Percentiles rank a stretch among this genome's conserved stretches.
phyloP scores from a whole-genome alignment of 2,888 invertebrate genomes.

The Polietes domitor region DNA sequence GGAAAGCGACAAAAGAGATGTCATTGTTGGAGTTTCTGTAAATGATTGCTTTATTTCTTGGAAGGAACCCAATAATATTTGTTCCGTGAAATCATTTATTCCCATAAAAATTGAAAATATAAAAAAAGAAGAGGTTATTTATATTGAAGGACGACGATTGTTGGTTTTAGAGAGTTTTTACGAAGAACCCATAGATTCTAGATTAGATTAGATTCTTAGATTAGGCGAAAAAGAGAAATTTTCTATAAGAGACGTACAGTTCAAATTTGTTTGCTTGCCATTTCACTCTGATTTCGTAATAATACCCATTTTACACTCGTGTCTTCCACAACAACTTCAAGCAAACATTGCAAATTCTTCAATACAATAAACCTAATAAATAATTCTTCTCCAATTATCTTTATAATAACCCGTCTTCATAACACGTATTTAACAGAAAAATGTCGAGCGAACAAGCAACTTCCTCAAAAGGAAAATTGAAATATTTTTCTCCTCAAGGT shows the following conservation, averaged over 20 bases:
- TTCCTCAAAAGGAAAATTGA: not conserved
- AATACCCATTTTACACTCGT: slow-evolving; percentile 36
- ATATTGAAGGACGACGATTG: slow-evolving; percentile 30
- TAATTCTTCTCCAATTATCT: slow-evolving; percentile 13
- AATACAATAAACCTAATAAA: slow-evolving; percentile 8
- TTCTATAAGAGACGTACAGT: slow-evolving; percentile 32
- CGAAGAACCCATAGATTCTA: slow-evolving; percentile 44
- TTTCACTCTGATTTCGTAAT: slow-evolving; percentile 24
- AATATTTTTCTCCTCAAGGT: no score
- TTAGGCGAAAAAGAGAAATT: slow-evolving; percentile 43
- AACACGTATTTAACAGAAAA: slow-evolving; percentile 4
- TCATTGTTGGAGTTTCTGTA: slow-evolving; percentile 9
- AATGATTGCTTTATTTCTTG: slow-evolving; percentile 31
- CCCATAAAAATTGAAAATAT: slow-evolving; percentile 46
- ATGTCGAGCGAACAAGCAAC: slow-evolving; percentile 10
- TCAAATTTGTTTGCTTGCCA: slow-evolving; percentile 33
- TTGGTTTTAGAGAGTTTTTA: slow-evolving; percentile 38
- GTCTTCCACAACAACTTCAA: slow-evolving; percentile 30
- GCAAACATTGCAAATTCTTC: slow-evolving; percentile 19
- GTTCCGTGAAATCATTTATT: slow-evolving; percentile 22
- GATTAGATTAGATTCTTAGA: slow-evolving; percentile 29
- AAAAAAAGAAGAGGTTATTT: slow-evolving; percentile 24
- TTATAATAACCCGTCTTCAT: no score
- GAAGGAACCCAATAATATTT: slow-evolving; percentile 41
- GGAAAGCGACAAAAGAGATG: slow-evolving; percentile 13